phyloP scores from a whole-genome alignment of 2,888 invertebrate genomes.

The Xestia c-nigrum region DNA sequence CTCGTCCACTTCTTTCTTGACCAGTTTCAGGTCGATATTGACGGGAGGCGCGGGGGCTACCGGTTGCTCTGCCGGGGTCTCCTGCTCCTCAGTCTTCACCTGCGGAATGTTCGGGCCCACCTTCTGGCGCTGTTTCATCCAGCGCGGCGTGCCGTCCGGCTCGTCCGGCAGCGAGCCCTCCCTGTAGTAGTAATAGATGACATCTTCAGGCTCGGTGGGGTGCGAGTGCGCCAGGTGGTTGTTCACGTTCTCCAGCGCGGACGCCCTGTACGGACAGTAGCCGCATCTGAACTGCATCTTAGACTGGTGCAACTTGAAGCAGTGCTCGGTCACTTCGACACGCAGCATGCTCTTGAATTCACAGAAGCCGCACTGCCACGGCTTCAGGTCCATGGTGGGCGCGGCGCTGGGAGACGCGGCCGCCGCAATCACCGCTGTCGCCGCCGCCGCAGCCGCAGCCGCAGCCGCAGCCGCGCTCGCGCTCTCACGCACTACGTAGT shows the following conservation, averaged over 20 bases:
- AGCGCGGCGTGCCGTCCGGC: slow-evolving; percentile 78
- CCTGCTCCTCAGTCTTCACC: slow-evolving; percentile 76
- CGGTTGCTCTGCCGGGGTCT: slow-evolving; percentile 37
- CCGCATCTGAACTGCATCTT: slow-evolving; percentile 93
- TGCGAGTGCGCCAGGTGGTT: slow-evolving; percentile 92
- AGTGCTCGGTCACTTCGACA: slow-evolving; percentile 91
- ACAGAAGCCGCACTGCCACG: slow-evolving; percentile 94
- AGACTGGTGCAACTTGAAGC: slow-evolving; percentile 90
- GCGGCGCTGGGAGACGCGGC: slow-evolving; percentile 69
- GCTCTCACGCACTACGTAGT: slow-evolving; percentile 81
- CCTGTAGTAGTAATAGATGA: slow-evolving; percentile 90
- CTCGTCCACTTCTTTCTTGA: slow-evolving; percentile 78
- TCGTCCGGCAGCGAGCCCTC: slow-evolving; percentile 80
- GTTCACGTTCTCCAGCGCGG: slow-evolving; percentile 89
- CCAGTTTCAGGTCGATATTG: slow-evolving; percentile 78
- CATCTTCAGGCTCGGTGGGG: slow-evolving; percentile 78
- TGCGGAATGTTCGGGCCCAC: slow-evolving; percentile 61
- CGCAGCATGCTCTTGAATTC: slow-evolving; percentile 91
- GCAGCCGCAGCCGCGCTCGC: slow-evolving; percentile 4
- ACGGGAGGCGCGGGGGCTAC: slow-evolving; percentile 34
- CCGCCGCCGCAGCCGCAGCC: slow-evolving; percentile 9
- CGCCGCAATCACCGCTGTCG: slow-evolving; percentile 17
- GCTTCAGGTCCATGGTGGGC: slow-evolving; percentile 89
- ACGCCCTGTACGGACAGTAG: slow-evolving; percentile 91
- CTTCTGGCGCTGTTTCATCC: slow-evolving; percentile 81